A percentile compares a stretch with the other conserved stretches of the same genome.
Evolutionary conservation across 2,797 vertebrate species (phyloP).

Genomic region (Synaphobranchus kaupii): DNA sequence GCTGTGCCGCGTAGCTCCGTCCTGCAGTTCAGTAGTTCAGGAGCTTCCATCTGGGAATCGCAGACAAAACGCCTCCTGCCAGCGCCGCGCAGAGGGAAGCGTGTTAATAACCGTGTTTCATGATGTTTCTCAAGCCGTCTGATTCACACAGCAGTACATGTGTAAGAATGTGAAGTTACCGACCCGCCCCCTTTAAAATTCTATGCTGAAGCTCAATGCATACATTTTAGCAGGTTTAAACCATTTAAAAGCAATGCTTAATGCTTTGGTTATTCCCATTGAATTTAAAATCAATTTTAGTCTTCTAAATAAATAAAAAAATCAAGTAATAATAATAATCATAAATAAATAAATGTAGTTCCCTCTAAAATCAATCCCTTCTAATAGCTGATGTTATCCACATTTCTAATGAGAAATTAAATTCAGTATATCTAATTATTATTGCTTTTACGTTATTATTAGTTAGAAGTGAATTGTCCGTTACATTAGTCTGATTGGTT

Average conservation of each 20-base stretch:
- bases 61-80: neutral
- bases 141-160: neutral
- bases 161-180: neutral
- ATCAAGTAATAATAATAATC: too few species aligned
- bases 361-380: too few species aligned
- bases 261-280: neutral
- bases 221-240: neutral
- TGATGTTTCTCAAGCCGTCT: neutral
- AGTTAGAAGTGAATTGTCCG: constrained; percentile 3
- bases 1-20: constrained; percentile 38
- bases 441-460: neutral
- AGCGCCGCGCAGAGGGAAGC: neutral
- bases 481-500: constrained; percentile 36
- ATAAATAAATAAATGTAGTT: neutral
- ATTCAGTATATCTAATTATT: neutral
- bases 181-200: neutral
- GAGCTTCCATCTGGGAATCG: neutral
- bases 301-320: neutral
- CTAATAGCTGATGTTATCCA: neutral
- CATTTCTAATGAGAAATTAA: neutral
- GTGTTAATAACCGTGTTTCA: neutral
- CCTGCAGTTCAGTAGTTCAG: neutral
- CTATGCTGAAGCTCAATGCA: neutral
- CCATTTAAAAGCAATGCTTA: neutral
- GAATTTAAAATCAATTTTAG: neutral